phyloP scores from a whole-genome alignment of 2,888 invertebrate species.

The Polydrusus tereticollis region DNA sequence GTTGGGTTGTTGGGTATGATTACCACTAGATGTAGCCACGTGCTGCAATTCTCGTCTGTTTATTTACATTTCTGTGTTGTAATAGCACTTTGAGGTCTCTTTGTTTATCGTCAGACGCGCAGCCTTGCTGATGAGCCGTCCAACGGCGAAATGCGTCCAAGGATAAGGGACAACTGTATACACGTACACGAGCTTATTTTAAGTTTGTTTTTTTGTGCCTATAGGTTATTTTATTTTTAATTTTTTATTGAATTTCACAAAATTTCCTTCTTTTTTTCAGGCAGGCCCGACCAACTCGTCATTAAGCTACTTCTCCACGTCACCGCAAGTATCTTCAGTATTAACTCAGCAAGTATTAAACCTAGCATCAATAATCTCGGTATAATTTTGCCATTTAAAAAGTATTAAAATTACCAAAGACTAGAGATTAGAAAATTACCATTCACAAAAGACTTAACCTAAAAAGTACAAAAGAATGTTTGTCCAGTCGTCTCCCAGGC shows the following conservation, averaged over 20 bases:
- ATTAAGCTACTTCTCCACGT: slow-evolving; percentile 9
- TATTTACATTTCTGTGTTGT: too few relatives aligned
- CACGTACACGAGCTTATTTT: too few relatives aligned
- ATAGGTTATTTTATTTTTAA: too few relatives aligned
- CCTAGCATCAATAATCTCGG: not conserved
- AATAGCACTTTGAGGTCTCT: too few relatives aligned
- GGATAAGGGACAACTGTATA: too few relatives aligned
- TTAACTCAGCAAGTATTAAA: slow-evolving; percentile 42
- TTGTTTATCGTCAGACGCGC: too few relatives aligned
- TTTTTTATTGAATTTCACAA: not conserved
- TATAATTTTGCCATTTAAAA: not conserved
- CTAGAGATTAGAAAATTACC: slow-evolving; percentile 10
- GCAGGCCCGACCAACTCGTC: not conserved
- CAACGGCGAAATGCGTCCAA: too few relatives aligned
- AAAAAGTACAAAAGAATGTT: slow-evolving; percentile 42
- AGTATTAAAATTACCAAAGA: slow-evolving; percentile 39
- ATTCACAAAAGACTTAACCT: slow-evolving; percentile 13
- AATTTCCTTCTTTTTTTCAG: not conserved
- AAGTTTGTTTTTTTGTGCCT: too few relatives aligned
- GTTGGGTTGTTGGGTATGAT: too few relatives aligned
- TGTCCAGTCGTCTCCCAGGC: slow-evolving; percentile 34
- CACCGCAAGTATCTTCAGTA: slow-evolving; percentile 30
- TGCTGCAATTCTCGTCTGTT: too few relatives aligned
- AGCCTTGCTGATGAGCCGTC: too few relatives aligned
- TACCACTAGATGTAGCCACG: too few relatives aligned